Conservation (phyloP, 2,797 vertebrate genomes). For the Nyctalus aviator region DNA sequence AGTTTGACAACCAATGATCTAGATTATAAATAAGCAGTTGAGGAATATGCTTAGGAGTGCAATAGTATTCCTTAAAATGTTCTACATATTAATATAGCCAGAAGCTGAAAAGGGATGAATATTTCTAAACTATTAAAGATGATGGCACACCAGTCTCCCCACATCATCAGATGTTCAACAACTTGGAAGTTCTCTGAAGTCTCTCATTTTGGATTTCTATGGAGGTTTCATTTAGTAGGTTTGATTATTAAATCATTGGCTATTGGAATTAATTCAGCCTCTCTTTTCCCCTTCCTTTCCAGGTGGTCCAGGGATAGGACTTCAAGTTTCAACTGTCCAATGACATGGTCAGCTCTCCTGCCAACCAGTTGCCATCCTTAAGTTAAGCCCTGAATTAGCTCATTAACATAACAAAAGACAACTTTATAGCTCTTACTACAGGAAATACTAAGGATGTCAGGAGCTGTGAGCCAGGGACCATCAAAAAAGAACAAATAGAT, state of each 20-base stretch:
- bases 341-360: background rate
- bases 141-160: background rate
- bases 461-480: background rate
- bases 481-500: conserved; percentile 5
- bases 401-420: background rate
- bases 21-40: background rate
- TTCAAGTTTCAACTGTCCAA: background rate
- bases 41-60: background rate
- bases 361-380: background rate
- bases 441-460: background rate
- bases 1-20: no score
- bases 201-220: background rate
- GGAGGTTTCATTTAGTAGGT: background rate
- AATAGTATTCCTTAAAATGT: background rate
- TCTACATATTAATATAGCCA: background rate
- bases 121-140: background rate
- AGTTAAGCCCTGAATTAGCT: background rate
- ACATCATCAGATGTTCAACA: background rate
- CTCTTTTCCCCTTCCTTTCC: background rate
- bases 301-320: background rate
- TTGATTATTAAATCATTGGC: background rate
- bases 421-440: background rate
- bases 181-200: background rate
- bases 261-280: background rate
- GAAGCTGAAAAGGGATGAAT: background rate